A percentile compares a stretch with the other conserved stretches of the same genome.
Evolutionary conservation across 2,113 vertebrate genomes (phyloP).

Genomic region (Microcebus lehilahytsara): DNA sequence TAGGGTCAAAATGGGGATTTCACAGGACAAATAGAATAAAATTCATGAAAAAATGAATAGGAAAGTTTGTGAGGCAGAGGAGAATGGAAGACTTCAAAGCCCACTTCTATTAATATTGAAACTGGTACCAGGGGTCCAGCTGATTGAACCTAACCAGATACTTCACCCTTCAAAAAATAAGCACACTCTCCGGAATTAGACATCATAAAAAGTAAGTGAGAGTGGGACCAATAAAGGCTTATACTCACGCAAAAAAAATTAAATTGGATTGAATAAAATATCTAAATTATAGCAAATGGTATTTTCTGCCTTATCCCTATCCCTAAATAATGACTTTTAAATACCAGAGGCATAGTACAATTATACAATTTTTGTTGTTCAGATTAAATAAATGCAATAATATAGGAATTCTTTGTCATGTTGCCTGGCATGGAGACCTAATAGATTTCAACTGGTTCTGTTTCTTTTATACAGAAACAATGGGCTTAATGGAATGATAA

Average conservation of each 20-base stretch:
- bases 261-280: slow-evolving; percentile 21
- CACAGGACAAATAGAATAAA: slow-evolving; percentile 29
- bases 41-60: not conserved
- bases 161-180: not conserved
- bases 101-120: not conserved
- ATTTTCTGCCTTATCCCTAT: not conserved
- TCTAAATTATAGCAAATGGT: not conserved
- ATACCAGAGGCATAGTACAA: not conserved
- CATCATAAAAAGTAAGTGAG: not conserved
- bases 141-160: not conserved
- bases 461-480: not conserved
- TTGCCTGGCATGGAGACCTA: not conserved
- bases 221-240: not conserved
- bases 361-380: not conserved
- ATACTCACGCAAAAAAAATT: not conserved
- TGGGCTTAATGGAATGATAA: not conserved
- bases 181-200: not conserved
- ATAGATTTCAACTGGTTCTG: not conserved
- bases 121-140: not conserved
- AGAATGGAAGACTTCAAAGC: not conserved
- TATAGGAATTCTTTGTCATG: not conserved
- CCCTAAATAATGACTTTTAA: not conserved
- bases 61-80: not conserved
- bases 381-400: not conserved
- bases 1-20: not conserved